Percentiles rank a stretch among this genome's conserved stretches.
phyloP scores from a whole-genome alignment of 2,888 invertebrate species.

The Volucella bombylans region DNA sequence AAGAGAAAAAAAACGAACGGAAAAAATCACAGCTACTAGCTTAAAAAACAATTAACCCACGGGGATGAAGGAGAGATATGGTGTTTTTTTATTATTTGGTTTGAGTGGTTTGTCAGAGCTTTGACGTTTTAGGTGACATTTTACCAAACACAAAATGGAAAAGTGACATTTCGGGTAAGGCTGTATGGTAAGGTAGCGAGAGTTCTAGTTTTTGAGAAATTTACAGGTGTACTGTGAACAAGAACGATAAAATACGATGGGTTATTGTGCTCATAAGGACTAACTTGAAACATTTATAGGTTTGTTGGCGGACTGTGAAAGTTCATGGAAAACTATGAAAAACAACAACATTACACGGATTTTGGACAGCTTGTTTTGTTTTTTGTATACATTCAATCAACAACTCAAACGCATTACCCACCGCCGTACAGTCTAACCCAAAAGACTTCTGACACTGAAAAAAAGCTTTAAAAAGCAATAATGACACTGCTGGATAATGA shows the following conservation, averaged over 20 bases:
- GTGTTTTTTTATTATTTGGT: constrained; percentile 48
- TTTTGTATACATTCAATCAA: too few species aligned
- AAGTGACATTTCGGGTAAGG: constrained; percentile 30
- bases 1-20: constrained; percentile 60
- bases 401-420: too few species aligned
- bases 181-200: constrained; percentile 1
- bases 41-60: constrained; percentile 72
- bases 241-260: neutral
- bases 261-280: neutral
- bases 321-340: too few species aligned
- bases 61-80: constrained; percentile 70
- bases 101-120: constrained; percentile 58
- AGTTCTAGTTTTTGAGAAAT: neutral
- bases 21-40: constrained; percentile 72
- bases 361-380: too few species aligned
- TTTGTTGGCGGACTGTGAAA: too few species aligned
- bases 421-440: too few species aligned
- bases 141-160: neutral
- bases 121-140: constrained; percentile 61
- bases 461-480: too few species aligned
- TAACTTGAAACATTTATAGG: neutral
- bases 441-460: too few species aligned
- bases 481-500: too few species aligned
- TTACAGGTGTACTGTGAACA: constrained; percentile 1
- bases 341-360: too few species aligned